phyloP scores from a whole-genome alignment of 1,140 invertebrate species.

The Chironomus tepperi region DNA sequence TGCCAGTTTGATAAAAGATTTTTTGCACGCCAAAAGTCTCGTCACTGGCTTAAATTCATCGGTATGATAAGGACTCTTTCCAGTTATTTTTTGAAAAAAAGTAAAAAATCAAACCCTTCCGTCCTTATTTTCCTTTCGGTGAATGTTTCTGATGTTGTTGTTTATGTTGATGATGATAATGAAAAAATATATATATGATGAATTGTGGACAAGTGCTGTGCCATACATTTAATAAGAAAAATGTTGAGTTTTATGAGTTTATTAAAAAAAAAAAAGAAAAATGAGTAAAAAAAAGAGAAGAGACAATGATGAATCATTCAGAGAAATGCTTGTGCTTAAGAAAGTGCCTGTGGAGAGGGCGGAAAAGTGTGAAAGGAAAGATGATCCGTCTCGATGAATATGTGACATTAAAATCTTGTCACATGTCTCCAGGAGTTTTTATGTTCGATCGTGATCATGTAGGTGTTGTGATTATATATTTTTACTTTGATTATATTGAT shows the following conservation, averaged over 20 bases:
- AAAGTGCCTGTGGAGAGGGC: neutral
- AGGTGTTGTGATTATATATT: slow-evolving; percentile 7
- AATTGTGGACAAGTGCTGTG: neutral
- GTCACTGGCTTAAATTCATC: slow-evolving; percentile 5
- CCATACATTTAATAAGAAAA: neutral
- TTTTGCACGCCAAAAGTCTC: slow-evolving; percentile 6
- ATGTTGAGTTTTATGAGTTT: neutral
- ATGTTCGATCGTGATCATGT: neutral
- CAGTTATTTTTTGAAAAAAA: neutral
- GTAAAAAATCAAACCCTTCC: neutral
- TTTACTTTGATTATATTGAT: neutral
- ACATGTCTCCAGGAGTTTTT: neutral
- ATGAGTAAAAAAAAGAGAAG: neutral
- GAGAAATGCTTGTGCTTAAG: neutral
- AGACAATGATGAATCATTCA: neutral
- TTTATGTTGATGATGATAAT: neutral
- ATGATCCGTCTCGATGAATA: slow-evolving; percentile 6
- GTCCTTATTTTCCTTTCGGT: neutral
- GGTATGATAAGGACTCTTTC: slow-evolving; percentile 12
- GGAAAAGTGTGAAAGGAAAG: neutral
- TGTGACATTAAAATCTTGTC: neutral
- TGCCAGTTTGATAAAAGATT: slow-evolving; percentile 4
- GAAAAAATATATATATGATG: no score
- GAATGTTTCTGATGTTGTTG: neutral
- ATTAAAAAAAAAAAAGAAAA: neutral